These are phyloP conservation scores for Ornithoptera priamus DNA, from an alignment of 2,888 invertebrate genomes.

Conservation along the genomic window DNA sequence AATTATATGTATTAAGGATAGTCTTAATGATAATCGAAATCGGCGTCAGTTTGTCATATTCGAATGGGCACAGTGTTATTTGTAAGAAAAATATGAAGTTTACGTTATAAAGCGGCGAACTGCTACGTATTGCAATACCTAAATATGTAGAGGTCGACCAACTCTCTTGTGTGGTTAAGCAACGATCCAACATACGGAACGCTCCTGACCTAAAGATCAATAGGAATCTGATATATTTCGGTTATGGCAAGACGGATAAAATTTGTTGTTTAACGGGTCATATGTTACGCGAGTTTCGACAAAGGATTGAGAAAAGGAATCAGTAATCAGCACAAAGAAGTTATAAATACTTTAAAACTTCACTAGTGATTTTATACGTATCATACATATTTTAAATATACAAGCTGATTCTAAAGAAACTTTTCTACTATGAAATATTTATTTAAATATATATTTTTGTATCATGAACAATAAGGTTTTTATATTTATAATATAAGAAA, in stretches of 20 bases:
- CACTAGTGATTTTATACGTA: too few relatives aligned
- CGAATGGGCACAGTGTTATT: neutral
- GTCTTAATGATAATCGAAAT: too few relatives aligned
- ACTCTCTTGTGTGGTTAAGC: slow-evolving; percentile 8
- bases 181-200: neutral
- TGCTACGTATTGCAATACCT: slow-evolving; percentile 2
- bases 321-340: too few relatives aligned
- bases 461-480: too few relatives aligned
- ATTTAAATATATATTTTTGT: too few relatives aligned
- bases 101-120: neutral
- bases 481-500: too few relatives aligned
- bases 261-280: neutral
- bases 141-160: slow-evolving; percentile 6
- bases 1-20: too few relatives aligned
- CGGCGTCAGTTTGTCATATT: too few relatives aligned
- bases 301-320: neutral
- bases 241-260: neutral
- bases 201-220: slow-evolving; percentile 23
- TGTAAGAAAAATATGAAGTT: neutral
- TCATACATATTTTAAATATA: too few relatives aligned
- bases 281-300: neutral
- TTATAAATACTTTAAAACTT: too few relatives aligned
- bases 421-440: too few relatives aligned
- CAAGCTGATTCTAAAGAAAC: too few relatives aligned
- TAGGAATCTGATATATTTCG: slow-evolving; percentile 11